A percentile compares a stretch with the other conserved stretches of the same genome.
These are phyloP conservation scores for Micrastur ruficollis DNA, from an alignment of 2,797 vertebrate species.

Conservation along the genomic window DNA sequence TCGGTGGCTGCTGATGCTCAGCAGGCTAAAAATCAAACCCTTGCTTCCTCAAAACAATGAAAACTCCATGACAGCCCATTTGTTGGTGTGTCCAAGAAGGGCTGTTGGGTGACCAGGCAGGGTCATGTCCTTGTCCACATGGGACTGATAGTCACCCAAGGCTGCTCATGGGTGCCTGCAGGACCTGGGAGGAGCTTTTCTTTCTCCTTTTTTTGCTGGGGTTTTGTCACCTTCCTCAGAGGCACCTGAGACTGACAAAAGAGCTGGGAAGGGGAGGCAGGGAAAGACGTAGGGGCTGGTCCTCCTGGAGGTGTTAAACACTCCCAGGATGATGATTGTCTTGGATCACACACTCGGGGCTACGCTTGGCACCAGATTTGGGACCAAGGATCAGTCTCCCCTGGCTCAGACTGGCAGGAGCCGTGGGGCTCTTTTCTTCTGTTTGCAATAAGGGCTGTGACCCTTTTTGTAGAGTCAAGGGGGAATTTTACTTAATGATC, in stretches of 20 bases:
- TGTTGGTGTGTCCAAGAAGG: not conserved
- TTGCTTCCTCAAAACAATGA: not conserved
- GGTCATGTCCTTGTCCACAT: not conserved
- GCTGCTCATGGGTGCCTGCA: not conserved
- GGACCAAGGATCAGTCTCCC: not conserved
- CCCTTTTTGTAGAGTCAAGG: not conserved
- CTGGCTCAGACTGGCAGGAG: not conserved
- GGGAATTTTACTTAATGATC: not conserved
- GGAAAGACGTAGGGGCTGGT: not conserved
- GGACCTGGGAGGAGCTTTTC: not conserved
- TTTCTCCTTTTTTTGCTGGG: not conserved
- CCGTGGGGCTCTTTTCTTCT: not conserved
- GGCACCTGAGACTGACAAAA: not conserved
- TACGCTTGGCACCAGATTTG: not conserved
- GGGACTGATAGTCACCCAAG: not conserved
- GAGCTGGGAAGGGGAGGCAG: not conserved
- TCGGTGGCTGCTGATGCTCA: not conserved
- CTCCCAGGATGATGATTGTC: rapidly evolving
- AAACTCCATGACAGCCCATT: not conserved
- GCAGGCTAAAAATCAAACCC: not conserved
- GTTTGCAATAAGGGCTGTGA: not conserved
- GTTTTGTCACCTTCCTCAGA: not conserved
- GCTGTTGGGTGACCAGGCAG: not conserved
- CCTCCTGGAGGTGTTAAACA: not conserved
- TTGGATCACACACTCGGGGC: not conserved